Base-by-base conservation (phyloP, 1,140 invertebrate species). In the Tetramorium alpestre region DNA sequence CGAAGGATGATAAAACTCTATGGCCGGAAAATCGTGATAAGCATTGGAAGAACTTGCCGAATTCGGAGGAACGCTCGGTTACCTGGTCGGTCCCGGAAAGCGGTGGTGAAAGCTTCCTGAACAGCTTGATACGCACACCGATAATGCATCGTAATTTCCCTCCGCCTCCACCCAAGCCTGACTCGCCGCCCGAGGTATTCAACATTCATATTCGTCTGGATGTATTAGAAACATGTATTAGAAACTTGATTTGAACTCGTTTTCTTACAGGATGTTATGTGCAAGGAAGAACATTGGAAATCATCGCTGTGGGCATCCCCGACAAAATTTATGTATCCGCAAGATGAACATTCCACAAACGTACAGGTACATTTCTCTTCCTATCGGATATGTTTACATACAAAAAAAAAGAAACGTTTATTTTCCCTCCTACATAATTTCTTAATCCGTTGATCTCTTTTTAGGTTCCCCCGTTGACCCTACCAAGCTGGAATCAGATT, bases 301-400 rank as follows among this genome's bases (percentile, higher is more conserved):
- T 95, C 93, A 13, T 95, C 94, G 18, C 91, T 95, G 44, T 95
- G 95, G 94, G 90, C 90, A 7, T 94, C 93, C 33, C 93, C 94
- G 41, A 91, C 94, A 18, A 93, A 94, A 80, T 94, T 93, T 88
- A 87, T 76, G 62, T 94, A 91, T 85, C 49, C 87, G 13, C 92
- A 91, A 62, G 92, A 93, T 73, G 81, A 89, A 28, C 90, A 92
- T 86, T 85, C 89, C 11, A 92, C 94, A 0, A 93, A 93, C 64
- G 91, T 95, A 18, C 92, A 95, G 73, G 92, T 94, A 91, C 33
- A 13, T 47, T 72, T 65, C 18, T 56, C 69, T 25, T 65, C 60
- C 8, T 47, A 56, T 51, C 3, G 5, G 33, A 49, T 54, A 65
- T 58, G 25, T 62, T 51, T 87, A 49, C 64, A 25, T 49, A 22